Conservation (phyloP, 2,888 invertebrate genomes). For the Patella ulyssiponensis region DNA sequence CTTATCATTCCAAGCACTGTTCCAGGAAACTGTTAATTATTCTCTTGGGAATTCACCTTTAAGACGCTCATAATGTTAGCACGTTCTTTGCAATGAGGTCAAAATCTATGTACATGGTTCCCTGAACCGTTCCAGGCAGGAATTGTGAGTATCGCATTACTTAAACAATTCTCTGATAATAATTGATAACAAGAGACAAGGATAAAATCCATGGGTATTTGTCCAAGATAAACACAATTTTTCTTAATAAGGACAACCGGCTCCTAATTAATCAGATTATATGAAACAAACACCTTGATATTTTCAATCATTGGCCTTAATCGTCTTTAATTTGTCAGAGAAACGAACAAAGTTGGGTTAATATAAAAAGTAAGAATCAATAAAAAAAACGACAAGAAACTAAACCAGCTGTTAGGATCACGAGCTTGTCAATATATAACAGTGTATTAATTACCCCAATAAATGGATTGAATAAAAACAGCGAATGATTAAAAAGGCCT, state of each 20-base stretch:
- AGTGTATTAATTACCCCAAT: slow-evolving; percentile 2
- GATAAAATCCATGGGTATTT: slow-evolving; percentile 5
- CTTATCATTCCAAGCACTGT: too few species aligned
- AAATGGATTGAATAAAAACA: not conserved
- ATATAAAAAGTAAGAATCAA: not conserved
- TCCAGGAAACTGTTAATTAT: too few species aligned
- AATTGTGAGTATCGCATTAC: too few species aligned
- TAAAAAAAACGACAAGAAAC: not conserved
- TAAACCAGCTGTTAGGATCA: slow-evolving; percentile 7
- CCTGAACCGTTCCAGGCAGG: too few species aligned
- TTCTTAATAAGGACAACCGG: not conserved
- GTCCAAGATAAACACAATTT: not conserved
- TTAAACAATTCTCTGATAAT: too few species aligned
- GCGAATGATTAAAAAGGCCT: too few species aligned
- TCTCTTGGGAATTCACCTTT: too few species aligned
- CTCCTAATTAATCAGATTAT: slow-evolving; percentile 9
- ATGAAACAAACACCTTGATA: slow-evolving; percentile 1
- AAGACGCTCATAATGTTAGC: too few species aligned
- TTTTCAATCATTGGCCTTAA: slow-evolving; percentile 8
- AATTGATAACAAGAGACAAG: too few species aligned
- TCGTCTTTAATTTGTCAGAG: slow-evolving; percentile 5
- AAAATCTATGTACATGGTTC: too few species aligned
- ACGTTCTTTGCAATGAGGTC: too few species aligned
- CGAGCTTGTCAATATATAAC: slow-evolving; percentile 8
- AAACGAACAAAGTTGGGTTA: slow-evolving; percentile 1